Evolutionary conservation across 2,113 vertebrate genomes (phyloP), one percentile per base, ranked within the genome.

Genomic region (Oceanodroma tethys): DNA sequence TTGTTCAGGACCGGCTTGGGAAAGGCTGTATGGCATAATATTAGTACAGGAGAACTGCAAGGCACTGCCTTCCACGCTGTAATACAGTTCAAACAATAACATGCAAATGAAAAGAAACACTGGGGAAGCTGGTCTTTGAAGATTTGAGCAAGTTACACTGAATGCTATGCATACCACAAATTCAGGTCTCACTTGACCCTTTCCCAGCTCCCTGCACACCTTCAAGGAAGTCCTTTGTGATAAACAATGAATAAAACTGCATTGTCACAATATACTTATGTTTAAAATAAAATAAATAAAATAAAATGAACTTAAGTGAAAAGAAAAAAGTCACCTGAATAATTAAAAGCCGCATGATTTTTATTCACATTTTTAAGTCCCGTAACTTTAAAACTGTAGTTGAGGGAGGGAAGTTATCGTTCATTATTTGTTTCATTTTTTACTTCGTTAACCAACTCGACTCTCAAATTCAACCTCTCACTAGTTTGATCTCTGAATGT

Each of bases 401-500:
- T 68, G 43, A 87, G 32, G 25, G 32, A 92, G 47, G 30, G 45
- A 91, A 91, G 47, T 59, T 91, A 84, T 74, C 17, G 71, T 58
- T 68, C 55, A 63, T 71, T 84, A 73, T 67, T 74, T 92, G 60
- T 91, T 95, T 95, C 58, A 56, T 73, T 89, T 95, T 78, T 91
- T 56, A 84, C 80, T 92, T 75, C 55, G 68, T 80, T 86, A 95
- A 86, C 60, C 56, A 76, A 60, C 65, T 66, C 6, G 0, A 23
- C 60, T 95, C 75, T 79, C 48, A 81, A 75, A 72, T 75, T 74
- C 97, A 89, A 84, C 36, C 36, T 91, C 93, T 89, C 73, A 15
- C 56, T 94, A 91, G 93, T 76, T 75, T 87, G 88, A 95, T 95
- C 94, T 93, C 96, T 66, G 78, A 95, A 91, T 32, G 66, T 94